Conservation (phyloP, 1,140 invertebrate genomes). For the Panonychus citri region DNA sequence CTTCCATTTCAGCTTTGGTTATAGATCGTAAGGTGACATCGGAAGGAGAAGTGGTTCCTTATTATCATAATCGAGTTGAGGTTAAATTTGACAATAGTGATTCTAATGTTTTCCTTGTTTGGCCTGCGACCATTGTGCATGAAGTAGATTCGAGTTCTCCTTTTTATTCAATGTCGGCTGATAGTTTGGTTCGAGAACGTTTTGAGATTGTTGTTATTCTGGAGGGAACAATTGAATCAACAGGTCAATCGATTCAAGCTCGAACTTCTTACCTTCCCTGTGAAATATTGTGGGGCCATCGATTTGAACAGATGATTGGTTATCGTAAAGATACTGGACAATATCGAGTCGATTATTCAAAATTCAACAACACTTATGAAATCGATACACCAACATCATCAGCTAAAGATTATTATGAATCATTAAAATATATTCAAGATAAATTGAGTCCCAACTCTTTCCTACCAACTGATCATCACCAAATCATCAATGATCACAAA, state of each 20-base stretch:
- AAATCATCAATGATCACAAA: no score
- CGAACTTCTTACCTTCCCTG: slow-evolving; percentile 70
- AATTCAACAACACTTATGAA: slow-evolving; percentile 74
- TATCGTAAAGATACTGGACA: slow-evolving; percentile 76
- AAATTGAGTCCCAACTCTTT: no score
- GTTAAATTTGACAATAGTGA: slow-evolving; percentile 56
- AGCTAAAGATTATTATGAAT: slow-evolving; percentile 44
- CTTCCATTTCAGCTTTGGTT: slow-evolving; percentile 64
- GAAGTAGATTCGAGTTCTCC: slow-evolving; percentile 63
- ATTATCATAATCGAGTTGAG: slow-evolving; percentile 25
- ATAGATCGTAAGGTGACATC: slow-evolving; percentile 29
- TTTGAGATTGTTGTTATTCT: slow-evolving; percentile 91
- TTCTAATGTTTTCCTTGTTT: slow-evolving; percentile 69
- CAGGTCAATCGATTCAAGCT: slow-evolving; percentile 13
- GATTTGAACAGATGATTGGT: slow-evolving; percentile 54
- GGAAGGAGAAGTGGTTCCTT: slow-evolving; percentile 27
- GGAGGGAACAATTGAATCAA: slow-evolving; percentile 29
- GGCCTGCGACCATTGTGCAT: slow-evolving; percentile 59
- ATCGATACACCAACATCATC: slow-evolving; percentile 77
- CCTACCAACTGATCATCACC: no score
- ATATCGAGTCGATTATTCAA: slow-evolving; percentile 79
- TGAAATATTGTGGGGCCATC: slow-evolving; percentile 83
- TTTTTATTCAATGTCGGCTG: slow-evolving; percentile 61
- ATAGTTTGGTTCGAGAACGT: slow-evolving; percentile 60
- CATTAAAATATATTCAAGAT: no score